phyloP scores from a whole-genome alignment of 35 echinoderm and acorn worm species.

The Chiridota heheva region DNA sequence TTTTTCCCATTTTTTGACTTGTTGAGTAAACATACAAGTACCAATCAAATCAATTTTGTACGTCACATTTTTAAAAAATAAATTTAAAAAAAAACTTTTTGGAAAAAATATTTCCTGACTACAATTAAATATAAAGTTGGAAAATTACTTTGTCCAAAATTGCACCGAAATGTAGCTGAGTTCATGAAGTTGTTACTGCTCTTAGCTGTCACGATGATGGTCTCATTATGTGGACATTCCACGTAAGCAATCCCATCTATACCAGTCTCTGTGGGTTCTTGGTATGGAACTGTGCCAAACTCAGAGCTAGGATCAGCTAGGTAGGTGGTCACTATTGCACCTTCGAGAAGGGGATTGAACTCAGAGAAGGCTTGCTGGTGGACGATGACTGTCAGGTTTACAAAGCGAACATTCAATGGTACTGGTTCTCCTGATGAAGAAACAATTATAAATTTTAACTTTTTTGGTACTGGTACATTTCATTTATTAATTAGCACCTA shows the following conservation, averaged over 20 bases:
- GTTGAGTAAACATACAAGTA: too few species aligned
- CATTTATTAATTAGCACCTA: too few species aligned
- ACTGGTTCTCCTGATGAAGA: not conserved
- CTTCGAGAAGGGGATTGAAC: not conserved
- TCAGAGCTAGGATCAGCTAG: slow-evolving; percentile 3
- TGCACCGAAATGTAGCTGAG: slow-evolving; percentile 38
- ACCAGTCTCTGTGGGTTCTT: slow-evolving; percentile 23
- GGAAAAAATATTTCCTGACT: too few species aligned
- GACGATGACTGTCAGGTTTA: slow-evolving; percentile 57
- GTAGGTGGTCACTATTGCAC: not conserved
- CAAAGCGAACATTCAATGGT: not conserved
- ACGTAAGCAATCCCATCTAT: slow-evolving; percentile 34
- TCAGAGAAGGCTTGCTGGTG: not conserved
- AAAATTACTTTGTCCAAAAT: slow-evolving; percentile 41
- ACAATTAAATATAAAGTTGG: not conserved
- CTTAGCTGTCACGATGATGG: slow-evolving; percentile 39
- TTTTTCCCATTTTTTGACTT: too few species aligned
- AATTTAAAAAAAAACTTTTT: too few species aligned
- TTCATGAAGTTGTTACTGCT: not conserved
- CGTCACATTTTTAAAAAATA: too few species aligned
- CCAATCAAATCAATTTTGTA: too few species aligned
- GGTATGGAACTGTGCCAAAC: slow-evolving; percentile 9
- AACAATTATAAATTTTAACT: not conserved
- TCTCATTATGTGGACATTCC: slow-evolving; percentile 51
- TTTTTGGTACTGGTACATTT: too few species aligned